Conservation (phyloP, 2,888 invertebrate genomes). For the Chrysolina haemoptera region DNA sequence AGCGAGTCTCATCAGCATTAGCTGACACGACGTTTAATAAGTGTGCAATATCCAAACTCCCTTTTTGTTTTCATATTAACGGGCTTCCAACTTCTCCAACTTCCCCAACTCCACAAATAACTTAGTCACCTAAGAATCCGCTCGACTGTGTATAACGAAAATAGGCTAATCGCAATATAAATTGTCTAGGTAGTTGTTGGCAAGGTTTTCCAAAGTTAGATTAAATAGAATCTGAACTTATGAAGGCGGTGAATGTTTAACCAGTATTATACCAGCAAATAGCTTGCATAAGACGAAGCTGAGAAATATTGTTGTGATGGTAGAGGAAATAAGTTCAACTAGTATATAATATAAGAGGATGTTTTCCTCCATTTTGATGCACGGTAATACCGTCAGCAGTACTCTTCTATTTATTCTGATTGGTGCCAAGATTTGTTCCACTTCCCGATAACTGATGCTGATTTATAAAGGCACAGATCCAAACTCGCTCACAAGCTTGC, state of each 20-base stretch:
- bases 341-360: no score
- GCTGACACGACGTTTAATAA: background rate
- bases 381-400: no score
- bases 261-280: background rate
- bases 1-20: background rate
- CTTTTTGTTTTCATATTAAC: background rate
- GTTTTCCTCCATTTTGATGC: no score
- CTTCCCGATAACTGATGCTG: no score
- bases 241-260: background rate
- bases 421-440: no score
- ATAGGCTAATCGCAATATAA: background rate
- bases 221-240: background rate
- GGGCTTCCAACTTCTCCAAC: background rate
- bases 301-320: no score
- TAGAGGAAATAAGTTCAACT: no score
- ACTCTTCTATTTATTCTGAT: no score
- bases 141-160: background rate
- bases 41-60: background rate
- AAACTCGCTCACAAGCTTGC: no score
- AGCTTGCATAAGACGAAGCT: no score
- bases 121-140: background rate
- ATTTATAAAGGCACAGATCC: no score
- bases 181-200: background rate
- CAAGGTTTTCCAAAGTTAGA: background rate
- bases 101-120: slow-evolving; percentile 3